Evolutionary conservation across 2,888 invertebrate genomes (phyloP).

Genomic region (Netelia melanura): DNA sequence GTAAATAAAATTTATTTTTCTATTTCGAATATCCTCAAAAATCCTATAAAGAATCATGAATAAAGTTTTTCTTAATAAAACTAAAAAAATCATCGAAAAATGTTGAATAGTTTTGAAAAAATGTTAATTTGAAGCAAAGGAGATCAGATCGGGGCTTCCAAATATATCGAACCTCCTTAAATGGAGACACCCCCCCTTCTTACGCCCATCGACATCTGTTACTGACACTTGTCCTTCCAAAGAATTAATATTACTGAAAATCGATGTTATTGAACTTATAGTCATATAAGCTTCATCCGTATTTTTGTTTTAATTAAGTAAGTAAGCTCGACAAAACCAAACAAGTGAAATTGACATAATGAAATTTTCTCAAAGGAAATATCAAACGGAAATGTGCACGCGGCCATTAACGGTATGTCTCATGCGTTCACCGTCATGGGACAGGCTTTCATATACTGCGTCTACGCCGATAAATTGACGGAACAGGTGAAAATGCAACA

Average conservation of each 20-base stretch:
- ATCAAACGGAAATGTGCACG: conserved; percentile 39
- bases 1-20: background rate
- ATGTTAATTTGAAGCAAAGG: too few species aligned
- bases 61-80: too few species aligned
- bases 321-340: background rate
- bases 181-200: too few species aligned
- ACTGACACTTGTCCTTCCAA: too few species aligned
- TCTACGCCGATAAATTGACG: conserved; percentile 69
- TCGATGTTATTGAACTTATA: background rate
- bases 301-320: background rate
- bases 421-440: conserved; percentile 66
- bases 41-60: too few species aligned
- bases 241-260: background rate
- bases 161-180: too few species aligned
- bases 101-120: too few species aligned
- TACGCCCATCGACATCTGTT: too few species aligned
- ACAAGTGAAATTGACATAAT: background rate
- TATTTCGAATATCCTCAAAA: too few species aligned
- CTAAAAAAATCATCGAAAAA: too few species aligned
- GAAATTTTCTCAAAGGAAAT: conserved; percentile 31
- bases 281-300: background rate
- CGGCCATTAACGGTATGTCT: conserved; percentile 61
- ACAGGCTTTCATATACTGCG: conserved; percentile 70
- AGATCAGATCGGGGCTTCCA: too few species aligned
- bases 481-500: conserved; percentile 58